A percentile compares a stretch with the other conserved stretches of the same genome.
phyloP scores from a whole-genome alignment of 2,113 vertebrate species.

The Grammomys surdaster region DNA sequence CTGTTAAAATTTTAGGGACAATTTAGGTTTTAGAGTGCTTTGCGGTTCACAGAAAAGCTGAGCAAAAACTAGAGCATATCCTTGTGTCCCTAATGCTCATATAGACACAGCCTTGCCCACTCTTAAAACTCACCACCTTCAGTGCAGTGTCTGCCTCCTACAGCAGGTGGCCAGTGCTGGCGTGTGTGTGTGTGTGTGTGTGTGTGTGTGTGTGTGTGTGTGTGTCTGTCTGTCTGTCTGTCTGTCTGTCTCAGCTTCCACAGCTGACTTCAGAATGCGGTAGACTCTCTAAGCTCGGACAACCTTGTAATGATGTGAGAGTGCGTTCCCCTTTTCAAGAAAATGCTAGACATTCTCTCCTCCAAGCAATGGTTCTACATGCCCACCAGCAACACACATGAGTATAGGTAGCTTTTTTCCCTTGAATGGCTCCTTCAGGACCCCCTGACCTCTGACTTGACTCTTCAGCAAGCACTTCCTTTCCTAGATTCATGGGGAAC shows the following conservation, averaged over 20 bases:
- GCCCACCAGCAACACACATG: background rate
- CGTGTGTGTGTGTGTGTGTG: too few relatives aligned
- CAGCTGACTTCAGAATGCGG: background rate
- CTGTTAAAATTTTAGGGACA: background rate
- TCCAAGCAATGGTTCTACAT: background rate
- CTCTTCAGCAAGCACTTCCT: background rate
- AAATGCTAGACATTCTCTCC: background rate
- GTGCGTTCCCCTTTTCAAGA: background rate
- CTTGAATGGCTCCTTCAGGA: background rate
- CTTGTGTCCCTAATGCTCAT: too few relatives aligned
- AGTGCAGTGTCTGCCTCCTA: background rate
- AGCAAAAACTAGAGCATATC: background rate
- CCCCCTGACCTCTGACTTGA: background rate
- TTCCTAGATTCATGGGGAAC: background rate
- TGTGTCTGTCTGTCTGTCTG: too few relatives aligned
- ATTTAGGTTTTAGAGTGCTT: background rate
- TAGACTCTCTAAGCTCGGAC: background rate
- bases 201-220: too few relatives aligned
- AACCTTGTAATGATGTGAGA: background rate
- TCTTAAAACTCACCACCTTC: background rate
- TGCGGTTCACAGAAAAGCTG: background rate
- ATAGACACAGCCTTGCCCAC: background rate
- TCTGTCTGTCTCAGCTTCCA: background rate
- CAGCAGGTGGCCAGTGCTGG: rapidly evolving
- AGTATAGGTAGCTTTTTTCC: too few relatives aligned